phyloP scores from a whole-genome alignment of 2,797 vertebrate genomes.

The Phrynocephalus vlangalii region DNA sequence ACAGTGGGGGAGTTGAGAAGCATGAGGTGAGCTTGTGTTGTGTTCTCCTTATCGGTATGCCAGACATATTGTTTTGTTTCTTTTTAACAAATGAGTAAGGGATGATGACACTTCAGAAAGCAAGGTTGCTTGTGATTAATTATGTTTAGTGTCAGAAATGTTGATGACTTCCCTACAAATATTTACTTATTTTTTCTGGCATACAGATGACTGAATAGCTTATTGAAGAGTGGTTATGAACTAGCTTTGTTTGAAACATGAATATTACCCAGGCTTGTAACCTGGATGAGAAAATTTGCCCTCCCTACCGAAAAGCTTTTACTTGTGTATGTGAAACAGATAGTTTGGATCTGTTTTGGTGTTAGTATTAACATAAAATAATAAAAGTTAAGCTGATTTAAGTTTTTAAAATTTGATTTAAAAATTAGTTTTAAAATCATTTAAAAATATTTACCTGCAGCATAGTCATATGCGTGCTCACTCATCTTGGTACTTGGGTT shows the following conservation, averaged over 20 bases:
- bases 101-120: not conserved
- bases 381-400: too few relatives aligned
- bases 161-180: not conserved
- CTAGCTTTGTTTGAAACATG: not conserved
- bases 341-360: not conserved
- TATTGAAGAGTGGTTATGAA: not conserved
- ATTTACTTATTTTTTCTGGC: not conserved
- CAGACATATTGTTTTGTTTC: not conserved
- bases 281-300: not conserved
- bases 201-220: not conserved
- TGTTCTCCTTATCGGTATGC: slow-evolving; percentile 35
- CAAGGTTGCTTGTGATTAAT: not conserved
- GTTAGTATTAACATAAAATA: too few relatives aligned
- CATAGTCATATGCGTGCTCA: too few relatives aligned
- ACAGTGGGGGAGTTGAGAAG: not conserved
- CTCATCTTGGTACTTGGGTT: too few relatives aligned
- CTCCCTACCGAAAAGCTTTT: not conserved
- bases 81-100: slow-evolving; percentile 19
- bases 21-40: not conserved
- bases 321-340: not conserved
- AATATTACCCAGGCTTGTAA: not conserved
- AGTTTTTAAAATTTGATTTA: too few relatives aligned
- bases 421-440: too few relatives aligned
- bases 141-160: not conserved
- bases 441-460: too few relatives aligned